phyloP scores from a whole-genome alignment of 2,797 vertebrate species.

The Tenualosa ilisha region DNA sequence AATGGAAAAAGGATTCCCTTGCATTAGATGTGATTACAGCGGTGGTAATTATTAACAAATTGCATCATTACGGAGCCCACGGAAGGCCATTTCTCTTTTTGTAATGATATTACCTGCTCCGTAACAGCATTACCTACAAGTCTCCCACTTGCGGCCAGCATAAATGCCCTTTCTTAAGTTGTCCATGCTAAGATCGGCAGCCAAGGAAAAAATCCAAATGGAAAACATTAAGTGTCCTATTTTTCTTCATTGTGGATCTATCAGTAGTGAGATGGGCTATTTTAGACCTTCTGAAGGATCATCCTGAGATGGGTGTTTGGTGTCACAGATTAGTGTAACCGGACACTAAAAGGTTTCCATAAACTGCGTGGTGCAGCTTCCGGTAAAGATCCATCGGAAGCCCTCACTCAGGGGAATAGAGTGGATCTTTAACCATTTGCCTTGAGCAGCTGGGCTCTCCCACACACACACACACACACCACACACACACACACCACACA shows the following conservation, averaged over 20 bases:
- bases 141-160: not conserved
- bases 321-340: constrained; percentile 66
- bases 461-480: constrained; percentile 44
- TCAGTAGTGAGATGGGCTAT: constrained; percentile 21
- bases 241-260: constrained; percentile 25
- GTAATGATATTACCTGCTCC: constrained; percentile 20
- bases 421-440: constrained; percentile 59
- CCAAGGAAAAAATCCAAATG: constrained; percentile 8
- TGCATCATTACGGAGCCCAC: not conserved
- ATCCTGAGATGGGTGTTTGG: constrained; percentile 57
- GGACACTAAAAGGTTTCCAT: constrained; percentile 67
- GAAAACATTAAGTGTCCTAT: constrained; percentile 23
- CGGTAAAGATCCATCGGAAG: constrained; percentile 46
- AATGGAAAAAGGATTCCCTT: constrained; percentile 26
- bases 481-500: constrained; percentile 41
- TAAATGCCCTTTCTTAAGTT: constrained; percentile 26
- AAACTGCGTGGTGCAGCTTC: constrained; percentile 45
- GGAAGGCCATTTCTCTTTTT: constrained; percentile 1
- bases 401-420: constrained; percentile 43
- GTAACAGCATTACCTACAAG: constrained; percentile 18
- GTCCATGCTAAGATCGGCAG: not conserved
- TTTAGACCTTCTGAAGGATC: constrained; percentile 23
- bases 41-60: constrained; percentile 23
- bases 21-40: constrained; percentile 20
- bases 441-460: constrained; percentile 63